Conservation (phyloP, 2,113 vertebrate genomes). For the Myocastor coypus region DNA sequence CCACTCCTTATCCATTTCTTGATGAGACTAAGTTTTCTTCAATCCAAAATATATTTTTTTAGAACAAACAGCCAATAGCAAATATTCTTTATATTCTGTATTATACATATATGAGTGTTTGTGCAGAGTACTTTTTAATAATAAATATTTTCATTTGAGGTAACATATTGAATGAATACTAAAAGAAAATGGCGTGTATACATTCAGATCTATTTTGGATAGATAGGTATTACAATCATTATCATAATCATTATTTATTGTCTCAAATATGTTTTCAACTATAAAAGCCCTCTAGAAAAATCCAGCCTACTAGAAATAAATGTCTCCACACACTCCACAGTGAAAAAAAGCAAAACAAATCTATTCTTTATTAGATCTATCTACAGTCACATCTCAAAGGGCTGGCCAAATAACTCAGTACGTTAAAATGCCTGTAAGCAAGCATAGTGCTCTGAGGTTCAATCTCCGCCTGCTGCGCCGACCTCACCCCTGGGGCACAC, state of each 20-base stretch:
- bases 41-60: neutral
- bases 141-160: neutral
- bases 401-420: no score
- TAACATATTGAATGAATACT: neutral
- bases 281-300: neutral
- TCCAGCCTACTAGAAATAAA: neutral
- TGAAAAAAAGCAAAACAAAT: neutral
- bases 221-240: neutral
- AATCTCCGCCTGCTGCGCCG: no score
- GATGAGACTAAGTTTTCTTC: neutral
- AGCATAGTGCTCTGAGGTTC: no score
- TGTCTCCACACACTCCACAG: neutral
- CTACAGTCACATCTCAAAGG: neutral
- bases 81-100: neutral
- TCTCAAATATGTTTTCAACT: neutral
- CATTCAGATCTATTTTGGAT: neutral
- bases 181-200: neutral
- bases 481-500: no score
- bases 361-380: neutral
- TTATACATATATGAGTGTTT: neutral
- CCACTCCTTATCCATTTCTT: constrained; percentile 64
- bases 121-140: neutral
- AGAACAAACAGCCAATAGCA: neutral
- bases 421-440: no score
- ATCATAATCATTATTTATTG: neutral